Conservation (phyloP, 2,797 vertebrate species). For the Poecile montanus region DNA sequence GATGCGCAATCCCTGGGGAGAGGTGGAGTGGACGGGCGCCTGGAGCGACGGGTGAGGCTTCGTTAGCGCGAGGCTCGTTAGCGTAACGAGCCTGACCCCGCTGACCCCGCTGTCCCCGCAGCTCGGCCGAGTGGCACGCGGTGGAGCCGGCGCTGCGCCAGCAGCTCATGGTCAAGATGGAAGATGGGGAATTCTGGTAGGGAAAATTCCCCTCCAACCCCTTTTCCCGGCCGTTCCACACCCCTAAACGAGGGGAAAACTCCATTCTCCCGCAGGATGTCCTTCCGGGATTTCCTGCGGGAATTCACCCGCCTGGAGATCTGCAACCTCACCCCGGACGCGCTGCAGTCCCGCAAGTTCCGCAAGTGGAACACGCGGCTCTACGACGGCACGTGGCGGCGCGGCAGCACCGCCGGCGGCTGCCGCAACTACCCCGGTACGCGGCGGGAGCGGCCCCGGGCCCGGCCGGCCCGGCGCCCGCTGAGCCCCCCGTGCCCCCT, state of each 20-base stretch:
- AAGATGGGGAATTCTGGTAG: conserved; percentile 95
- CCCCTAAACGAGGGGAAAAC: accelerated
- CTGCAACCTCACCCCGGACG: conserved; percentile 92
- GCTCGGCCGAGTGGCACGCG: conserved; percentile 88
- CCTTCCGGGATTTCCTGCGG: conserved; percentile 88
- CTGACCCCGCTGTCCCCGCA: conserved; percentile 28
- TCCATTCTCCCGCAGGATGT: conserved; percentile 84
- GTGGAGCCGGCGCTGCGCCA: conserved; percentile 80
- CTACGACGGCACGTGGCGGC: conserved; percentile 88
- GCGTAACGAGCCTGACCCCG: accelerated
- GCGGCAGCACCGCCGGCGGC: conserved; percentile 81
- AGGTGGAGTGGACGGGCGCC: conserved; percentile 93
- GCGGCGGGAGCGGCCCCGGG: accelerated
- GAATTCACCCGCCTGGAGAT: conserved; percentile 93
- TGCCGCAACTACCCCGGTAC: conserved; percentile 78
- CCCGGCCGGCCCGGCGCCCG: accelerated
- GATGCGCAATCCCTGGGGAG: conserved; percentile 94
- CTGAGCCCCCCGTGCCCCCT: background rate
- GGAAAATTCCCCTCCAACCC: accelerated
- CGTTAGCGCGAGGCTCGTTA: background rate
- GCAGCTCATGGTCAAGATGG: conserved; percentile 85
- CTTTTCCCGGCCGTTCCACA: accelerated
- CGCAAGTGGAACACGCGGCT: conserved; percentile 90
- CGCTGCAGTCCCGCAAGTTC: conserved; percentile 79
- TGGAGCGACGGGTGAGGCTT: conserved; percentile 89